Base-by-base conservation (phyloP, 2,888 invertebrate species). In the Eristalis arbustorum region DNA sequence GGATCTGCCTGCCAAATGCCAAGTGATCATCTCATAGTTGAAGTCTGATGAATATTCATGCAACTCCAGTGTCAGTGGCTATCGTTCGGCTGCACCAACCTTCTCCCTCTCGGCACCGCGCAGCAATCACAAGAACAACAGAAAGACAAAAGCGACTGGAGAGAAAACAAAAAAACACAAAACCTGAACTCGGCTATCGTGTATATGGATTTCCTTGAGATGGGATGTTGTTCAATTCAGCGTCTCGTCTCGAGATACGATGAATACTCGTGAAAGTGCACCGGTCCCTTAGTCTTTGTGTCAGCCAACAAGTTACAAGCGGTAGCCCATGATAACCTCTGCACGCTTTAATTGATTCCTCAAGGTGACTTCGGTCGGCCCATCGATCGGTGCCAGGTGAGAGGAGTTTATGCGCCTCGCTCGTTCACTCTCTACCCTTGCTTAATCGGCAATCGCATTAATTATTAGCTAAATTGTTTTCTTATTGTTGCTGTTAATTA, bases 301-400 rank as follows among this genome's bases (percentile, higher is more conserved):
- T 63, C 69, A 57, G 78, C 28, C 64, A 62, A 61, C 67, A 18
- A 13, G 31, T 61, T 22, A 40, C 11, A 69, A 40, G 28, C 62
- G 22, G 42, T 25, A 75, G 57, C 73, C 73, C 34, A 68, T 68
- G 72, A 62, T 66, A 42, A 71, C 61, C 71, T 78, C 78, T 49
- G 66, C 72, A 61, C 49, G 18, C 23, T 63, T 76, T 81, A 84
- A 84, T 84, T 84, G 76, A 73, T 81, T 76, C 69, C 49, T 68
- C 68, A 81, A 84, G 76, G 76, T 84, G 76, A 63, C 40, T 73
- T 34, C n/a, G 68, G 22, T 75, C 69, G 59, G 34, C 22, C 13
- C 34, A 23, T n/a, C n/a, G 37, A 23, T n/a, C n/a, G 37, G 23
- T 49, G 64, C 5, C 42, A 67, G 23, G 64, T 67, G 49, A 62